Conservation (phyloP, 1,140 invertebrate genomes). For the Agraylea sexmaculata region DNA sequence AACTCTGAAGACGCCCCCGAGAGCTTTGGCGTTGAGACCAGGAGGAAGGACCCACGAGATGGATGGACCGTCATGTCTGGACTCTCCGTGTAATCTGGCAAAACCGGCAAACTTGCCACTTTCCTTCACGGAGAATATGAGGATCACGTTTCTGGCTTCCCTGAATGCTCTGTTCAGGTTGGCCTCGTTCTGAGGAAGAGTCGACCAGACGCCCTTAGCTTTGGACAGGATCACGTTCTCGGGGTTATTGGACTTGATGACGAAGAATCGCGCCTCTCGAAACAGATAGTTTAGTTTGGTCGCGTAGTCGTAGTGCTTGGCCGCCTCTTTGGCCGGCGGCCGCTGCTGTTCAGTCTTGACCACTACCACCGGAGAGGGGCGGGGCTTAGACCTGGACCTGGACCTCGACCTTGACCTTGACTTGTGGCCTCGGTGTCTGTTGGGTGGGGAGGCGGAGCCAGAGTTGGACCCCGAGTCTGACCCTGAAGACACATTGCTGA, state of each 20-base stretch:
- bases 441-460: conserved; percentile 53
- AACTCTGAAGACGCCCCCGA: conserved; percentile 91
- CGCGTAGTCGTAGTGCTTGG: conserved; percentile 71
- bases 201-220: conserved; percentile 94
- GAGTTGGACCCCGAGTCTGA: conserved; percentile 59
- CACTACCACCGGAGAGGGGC: conserved; percentile 28
- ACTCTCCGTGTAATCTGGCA: conserved; percentile 78
- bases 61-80: conserved; percentile 75
- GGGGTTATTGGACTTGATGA: conserved; percentile 96
- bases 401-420: conserved; percentile 39
- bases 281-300: conserved; percentile 91
- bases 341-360: conserved; percentile 35
- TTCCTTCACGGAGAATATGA: conserved; percentile 96
- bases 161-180: conserved; percentile 90
- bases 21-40: conserved; percentile 78
- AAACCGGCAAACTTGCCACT: conserved; percentile 91
- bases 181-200: conserved; percentile 90
- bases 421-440: conserved; percentile 52
- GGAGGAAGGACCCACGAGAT: conserved; percentile 95
- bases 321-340: conserved; percentile 29
- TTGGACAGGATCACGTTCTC: conserved; percentile 94
- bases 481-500: too few relatives aligned
- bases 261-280: conserved; percentile 88
- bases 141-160: conserved; percentile 85
- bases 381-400: conserved; percentile 32